phyloP scores from a whole-genome alignment of 2,888 invertebrate species.

The Mycogona germanica region DNA sequence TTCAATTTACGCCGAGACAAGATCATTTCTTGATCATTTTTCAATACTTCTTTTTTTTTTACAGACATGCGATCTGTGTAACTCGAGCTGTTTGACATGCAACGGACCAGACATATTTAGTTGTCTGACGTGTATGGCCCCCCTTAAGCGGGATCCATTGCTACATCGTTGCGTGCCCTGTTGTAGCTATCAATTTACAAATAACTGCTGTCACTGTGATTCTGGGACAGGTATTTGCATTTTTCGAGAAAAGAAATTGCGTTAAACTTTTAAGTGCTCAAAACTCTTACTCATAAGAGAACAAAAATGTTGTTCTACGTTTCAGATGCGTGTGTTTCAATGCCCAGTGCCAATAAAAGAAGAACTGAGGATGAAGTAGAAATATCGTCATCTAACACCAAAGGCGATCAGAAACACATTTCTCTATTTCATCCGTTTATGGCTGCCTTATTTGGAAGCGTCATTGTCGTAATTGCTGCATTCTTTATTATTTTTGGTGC shows the following conservation, averaged over 20 bases:
- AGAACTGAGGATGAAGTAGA: not conserved
- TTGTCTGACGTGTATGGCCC: slow-evolving; percentile 18
- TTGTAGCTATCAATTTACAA: slow-evolving; percentile 7
- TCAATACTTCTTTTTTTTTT: not conserved
- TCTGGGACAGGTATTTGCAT: slow-evolving; percentile 12
- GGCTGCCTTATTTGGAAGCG: not conserved
- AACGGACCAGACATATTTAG: slow-evolving; percentile 20
- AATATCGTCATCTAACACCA: not conserved
- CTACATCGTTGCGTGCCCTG: slow-evolving; percentile 21
- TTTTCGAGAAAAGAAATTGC: not conserved
- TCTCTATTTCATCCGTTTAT: not conserved
- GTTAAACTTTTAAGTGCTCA: no score
- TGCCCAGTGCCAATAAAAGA: slow-evolving; percentile 9
- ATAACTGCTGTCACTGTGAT: slow-evolving; percentile 20
- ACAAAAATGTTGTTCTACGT: not conserved
- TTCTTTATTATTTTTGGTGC: slow-evolving; percentile 10
- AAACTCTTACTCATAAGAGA: no score
- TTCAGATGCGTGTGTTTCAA: slow-evolving; percentile 8
- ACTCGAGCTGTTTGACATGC: slow-evolving; percentile 16
- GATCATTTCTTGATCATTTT: not conserved
- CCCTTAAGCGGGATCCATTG: slow-evolving; percentile 18
- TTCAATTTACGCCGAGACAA: not conserved
- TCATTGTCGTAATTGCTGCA: not conserved
- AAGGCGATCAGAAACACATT: not conserved
- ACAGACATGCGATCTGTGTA: slow-evolving; percentile 19